phyloP scores from a whole-genome alignment of 2,888 invertebrate species.

The Zygothrica quintamaculata region DNA sequence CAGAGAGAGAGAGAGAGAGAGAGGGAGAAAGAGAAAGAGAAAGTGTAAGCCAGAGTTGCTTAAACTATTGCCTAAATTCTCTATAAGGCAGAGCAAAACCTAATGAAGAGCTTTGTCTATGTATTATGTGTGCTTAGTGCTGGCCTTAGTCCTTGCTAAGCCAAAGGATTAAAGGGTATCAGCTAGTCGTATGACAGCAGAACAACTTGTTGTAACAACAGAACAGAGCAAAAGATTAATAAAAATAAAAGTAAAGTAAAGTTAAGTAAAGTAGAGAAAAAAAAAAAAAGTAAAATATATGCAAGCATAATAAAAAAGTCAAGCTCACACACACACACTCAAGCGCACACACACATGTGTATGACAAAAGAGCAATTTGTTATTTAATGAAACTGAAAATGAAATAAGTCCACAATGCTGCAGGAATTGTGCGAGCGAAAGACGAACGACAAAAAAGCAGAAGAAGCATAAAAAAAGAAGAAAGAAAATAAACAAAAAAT shows the following conservation, averaged over 20 bases:
- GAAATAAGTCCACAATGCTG: slow-evolving; percentile 69
- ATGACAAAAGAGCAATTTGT: slow-evolving; percentile 75
- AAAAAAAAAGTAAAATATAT: slow-evolving; percentile 46
- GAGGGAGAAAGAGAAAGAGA: too few species aligned
- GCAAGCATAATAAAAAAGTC: slow-evolving; percentile 65
- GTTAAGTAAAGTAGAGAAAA: slow-evolving; percentile 62
- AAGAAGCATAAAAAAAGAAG: slow-evolving; percentile 6
- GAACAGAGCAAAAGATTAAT: slow-evolving; percentile 34
- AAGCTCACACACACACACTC: slow-evolving; percentile 37
- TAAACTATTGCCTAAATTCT: too few species aligned
- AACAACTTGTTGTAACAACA: slow-evolving; percentile 34
- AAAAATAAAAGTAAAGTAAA: slow-evolving; percentile 46
- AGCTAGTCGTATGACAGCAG: not conserved
- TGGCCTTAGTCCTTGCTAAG: too few species aligned
- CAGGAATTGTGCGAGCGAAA: slow-evolving; percentile 44
- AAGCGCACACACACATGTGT: not conserved
- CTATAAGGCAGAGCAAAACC: too few species aligned
- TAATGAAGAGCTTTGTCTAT: too few species aligned
- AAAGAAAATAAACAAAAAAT: slow-evolving; percentile 22
- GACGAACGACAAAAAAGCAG: slow-evolving; percentile 18
- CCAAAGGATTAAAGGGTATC: too few species aligned
- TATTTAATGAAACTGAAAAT: slow-evolving; percentile 79
- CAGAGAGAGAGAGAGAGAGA: not conserved
- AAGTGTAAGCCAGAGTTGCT: too few species aligned
- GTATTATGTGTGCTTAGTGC: too few species aligned